Evolutionary conservation across 2,888 invertebrate species (phyloP).

Genomic region (Diarsia rubi): DNA sequence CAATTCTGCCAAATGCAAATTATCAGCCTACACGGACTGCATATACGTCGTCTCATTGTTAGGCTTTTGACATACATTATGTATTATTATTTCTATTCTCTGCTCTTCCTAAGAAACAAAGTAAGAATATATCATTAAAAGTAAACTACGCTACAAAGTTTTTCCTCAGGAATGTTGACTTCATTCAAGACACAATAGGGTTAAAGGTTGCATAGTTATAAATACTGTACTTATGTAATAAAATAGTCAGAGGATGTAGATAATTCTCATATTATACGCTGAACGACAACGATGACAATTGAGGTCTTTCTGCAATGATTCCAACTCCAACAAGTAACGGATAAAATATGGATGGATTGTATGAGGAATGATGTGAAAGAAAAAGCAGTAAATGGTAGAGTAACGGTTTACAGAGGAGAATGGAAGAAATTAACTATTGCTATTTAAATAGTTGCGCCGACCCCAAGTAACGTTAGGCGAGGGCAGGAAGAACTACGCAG

Average conservation of each 20-base stretch:
- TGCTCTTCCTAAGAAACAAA: slow-evolving; percentile 7
- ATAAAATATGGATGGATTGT: too few species aligned
- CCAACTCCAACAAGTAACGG: not conserved
- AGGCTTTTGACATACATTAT: slow-evolving; percentile 45
- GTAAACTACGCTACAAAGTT: not conserved
- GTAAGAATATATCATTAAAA: slow-evolving; percentile 16
- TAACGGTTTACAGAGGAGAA: too few species aligned
- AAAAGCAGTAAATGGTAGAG: too few species aligned
- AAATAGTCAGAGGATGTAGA: not conserved
- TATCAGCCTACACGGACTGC: slow-evolving; percentile 57
- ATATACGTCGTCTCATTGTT: slow-evolving; percentile 47
- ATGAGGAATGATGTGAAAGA: too few species aligned
- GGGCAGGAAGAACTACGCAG: too few species aligned
- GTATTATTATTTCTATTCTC: slow-evolving; percentile 51
- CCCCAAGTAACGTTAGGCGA: too few species aligned
- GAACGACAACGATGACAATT: not conserved
- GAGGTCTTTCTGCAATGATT: not conserved
- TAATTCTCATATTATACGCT: not conserved
- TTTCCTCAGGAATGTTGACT: not conserved
- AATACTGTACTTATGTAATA: slow-evolving; percentile 4
- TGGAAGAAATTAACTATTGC: too few species aligned
- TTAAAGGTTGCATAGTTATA: slow-evolving; percentile 21
- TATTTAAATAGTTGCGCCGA: too few species aligned
- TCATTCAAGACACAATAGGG: slow-evolving; percentile 11
- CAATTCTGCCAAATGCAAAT: slow-evolving; percentile 67